phyloP scores from a whole-genome alignment of 35 echinoderm and acorn worm genomes.

The Acanthaster planci region DNA sequence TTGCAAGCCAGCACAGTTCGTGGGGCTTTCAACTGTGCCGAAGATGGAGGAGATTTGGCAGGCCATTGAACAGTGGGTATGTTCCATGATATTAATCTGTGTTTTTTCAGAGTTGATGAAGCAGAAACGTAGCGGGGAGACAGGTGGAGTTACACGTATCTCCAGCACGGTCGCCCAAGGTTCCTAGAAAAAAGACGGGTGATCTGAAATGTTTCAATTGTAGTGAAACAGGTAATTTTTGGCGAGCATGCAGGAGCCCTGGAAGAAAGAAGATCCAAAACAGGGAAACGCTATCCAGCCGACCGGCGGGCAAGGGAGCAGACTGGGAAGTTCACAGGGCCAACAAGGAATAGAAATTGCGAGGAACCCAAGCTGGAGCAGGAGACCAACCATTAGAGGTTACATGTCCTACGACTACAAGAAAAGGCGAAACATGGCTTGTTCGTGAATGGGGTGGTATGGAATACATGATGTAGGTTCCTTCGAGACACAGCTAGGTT shows the following conservation, averaged over 20 bases:
- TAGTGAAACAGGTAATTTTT: too few species aligned
- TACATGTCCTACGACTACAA: too few species aligned
- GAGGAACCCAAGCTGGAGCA: background rate
- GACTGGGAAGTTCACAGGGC: background rate
- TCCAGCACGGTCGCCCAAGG: background rate
- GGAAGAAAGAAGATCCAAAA: background rate
- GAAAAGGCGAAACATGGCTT: background rate
- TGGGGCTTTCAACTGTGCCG: too few species aligned
- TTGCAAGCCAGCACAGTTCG: too few species aligned
- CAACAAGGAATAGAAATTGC: too few species aligned
- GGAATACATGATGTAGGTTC: background rate
- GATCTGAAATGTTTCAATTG: too few species aligned
- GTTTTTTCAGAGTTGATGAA: background rate
- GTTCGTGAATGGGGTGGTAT: background rate
- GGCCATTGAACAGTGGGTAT: too few species aligned
- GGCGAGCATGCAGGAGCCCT: too few species aligned
- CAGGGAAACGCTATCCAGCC: constrained; percentile 16
- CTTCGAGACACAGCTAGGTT: constrained; percentile 10
- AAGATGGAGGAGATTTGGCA: too few species aligned
- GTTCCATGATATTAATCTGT: background rate
- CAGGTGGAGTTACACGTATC: background rate
- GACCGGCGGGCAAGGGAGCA: background rate
- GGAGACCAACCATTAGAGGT: too few species aligned
- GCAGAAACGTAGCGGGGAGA: too few species aligned
- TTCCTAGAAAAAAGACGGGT: too few species aligned